Evolutionary conservation across 2,113 vertebrate species (phyloP), one percentile per base, ranked within the genome.

Genomic region (Genyomyrus donnyi): DNA sequence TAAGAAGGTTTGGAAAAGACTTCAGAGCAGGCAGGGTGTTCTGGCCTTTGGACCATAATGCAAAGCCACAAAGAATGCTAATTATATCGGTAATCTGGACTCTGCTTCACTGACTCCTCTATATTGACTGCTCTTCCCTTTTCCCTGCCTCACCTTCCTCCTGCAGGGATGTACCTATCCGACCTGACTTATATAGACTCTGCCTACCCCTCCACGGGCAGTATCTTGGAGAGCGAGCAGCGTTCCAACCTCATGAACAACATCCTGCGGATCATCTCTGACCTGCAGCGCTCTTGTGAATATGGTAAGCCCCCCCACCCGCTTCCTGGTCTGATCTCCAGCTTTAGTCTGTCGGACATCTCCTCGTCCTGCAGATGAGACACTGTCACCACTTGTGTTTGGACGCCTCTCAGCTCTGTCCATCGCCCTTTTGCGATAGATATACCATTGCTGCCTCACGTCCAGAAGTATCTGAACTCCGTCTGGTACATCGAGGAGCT

Each of bases 181-280:
- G 98, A 99, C 91, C 95, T 99, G 95, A 99, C 98, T 0, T 99
- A 99, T 86, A 97, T 99, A 89, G 98, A 99, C 93, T 99, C 98
- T 0, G 98, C 98, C 9, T 99, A 99, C 93, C 98, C 98, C 46
- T 99, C 98, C 91, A 99, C 98, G 0, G 98, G 97, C 85, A 99
- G 98, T 95, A 99, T 99, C 94, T 95, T 99, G 95, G 98, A 99
- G 95, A 99, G 97, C 10, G 98, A 99, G 91, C 98, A 99, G 93
- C 96, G 98, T 93, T 99, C 98, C 91, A 99, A 99, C 93, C 95
- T 98, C 93, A 99, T 99, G 98, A 99, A 99, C 94, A 99, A 99
- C 94, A 98, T 99, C 66, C 97, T 99, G 92, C 95, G 98, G 94
- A 99, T 99, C 92, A 99, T 99, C 95, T 99, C 98, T 8, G 98